Percentiles rank a stretch among this genome's conserved stretches.
These are phyloP conservation scores for Mirounga angustirostris DNA, from an alignment of 2,113 vertebrate genomes.

Conservation along the genomic window DNA sequence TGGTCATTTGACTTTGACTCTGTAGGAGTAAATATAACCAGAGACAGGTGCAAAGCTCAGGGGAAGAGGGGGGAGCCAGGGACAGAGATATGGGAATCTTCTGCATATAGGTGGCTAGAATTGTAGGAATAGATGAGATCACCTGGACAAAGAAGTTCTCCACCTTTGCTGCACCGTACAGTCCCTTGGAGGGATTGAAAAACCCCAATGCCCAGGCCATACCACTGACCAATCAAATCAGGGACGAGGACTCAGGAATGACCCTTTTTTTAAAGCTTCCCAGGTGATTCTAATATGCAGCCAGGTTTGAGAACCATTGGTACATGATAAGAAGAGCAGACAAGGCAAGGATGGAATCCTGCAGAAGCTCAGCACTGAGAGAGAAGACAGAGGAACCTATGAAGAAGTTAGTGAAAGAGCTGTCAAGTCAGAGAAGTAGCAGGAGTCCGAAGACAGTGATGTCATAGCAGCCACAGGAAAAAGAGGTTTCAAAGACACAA, in stretches of 20 bases:
- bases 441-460: not conserved
- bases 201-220: not conserved
- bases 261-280: not conserved
- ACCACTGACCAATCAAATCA: not conserved
- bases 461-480: not conserved
- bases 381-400: not conserved
- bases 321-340: not conserved
- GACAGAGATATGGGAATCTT: not conserved
- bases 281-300: not conserved
- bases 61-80: not conserved
- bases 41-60: not conserved
- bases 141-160: not conserved
- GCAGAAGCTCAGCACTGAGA: not conserved
- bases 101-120: not conserved
- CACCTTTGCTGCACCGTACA: not conserved
- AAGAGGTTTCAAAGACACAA: not conserved
- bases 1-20: slow-evolving; percentile 22
- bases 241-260: not conserved
- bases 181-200: not conserved
- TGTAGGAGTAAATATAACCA: slow-evolving; percentile 7
- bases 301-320: not conserved
- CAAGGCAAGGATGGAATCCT: not conserved
- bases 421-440: not conserved
- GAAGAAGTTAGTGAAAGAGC: not conserved
- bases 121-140: not conserved